Percentiles rank a stretch among this genome's conserved stretches.
These are phyloP conservation scores for Benitochromis conjunctus DNA, from an alignment of 2,113 vertebrate genomes.

Conservation along the genomic window DNA sequence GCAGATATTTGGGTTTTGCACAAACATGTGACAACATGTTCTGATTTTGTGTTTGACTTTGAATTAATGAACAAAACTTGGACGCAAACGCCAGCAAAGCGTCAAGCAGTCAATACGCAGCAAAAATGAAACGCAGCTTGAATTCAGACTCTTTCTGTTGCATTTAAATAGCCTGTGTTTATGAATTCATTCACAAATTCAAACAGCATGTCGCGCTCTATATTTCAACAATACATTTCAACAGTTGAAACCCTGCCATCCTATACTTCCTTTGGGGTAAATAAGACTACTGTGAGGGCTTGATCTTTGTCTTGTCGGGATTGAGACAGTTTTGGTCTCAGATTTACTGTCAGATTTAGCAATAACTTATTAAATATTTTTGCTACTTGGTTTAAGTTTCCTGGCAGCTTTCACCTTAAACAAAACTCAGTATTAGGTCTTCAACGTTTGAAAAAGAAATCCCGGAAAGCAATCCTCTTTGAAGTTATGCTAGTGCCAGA, in stretches of 20 bases:
- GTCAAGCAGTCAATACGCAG: neutral
- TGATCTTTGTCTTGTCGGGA: neutral
- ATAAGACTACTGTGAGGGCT: slow-evolving; percentile 3
- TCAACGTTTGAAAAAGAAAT: slow-evolving; percentile 31
- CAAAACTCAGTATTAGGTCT: slow-evolving; percentile 3
- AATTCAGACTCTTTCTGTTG: neutral
- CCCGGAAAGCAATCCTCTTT: slow-evolving; percentile 33
- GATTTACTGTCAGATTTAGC: neutral
- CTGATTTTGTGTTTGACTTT: neutral
- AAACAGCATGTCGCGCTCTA: neutral
- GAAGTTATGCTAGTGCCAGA: slow-evolving; percentile 15
- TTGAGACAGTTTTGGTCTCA: neutral
- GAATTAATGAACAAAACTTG: neutral
- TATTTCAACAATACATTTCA: neutral
- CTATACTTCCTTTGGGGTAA: neutral
- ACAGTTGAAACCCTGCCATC: neutral
- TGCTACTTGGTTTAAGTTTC: neutral
- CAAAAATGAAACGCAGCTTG: neutral
- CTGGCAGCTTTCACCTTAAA: slow-evolving; percentile 21
- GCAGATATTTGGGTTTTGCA: neutral
- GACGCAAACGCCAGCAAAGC: slow-evolving; percentile 17
- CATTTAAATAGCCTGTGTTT: neutral
- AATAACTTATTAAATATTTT: neutral
- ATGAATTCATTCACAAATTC: neutral
- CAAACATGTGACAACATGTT: neutral